These are phyloP conservation scores for Rhopilema esculentum DNA, from an alignment of 30 jellyfish, hydroid and myxozoan genomes.

Conservation along the genomic window DNA sequence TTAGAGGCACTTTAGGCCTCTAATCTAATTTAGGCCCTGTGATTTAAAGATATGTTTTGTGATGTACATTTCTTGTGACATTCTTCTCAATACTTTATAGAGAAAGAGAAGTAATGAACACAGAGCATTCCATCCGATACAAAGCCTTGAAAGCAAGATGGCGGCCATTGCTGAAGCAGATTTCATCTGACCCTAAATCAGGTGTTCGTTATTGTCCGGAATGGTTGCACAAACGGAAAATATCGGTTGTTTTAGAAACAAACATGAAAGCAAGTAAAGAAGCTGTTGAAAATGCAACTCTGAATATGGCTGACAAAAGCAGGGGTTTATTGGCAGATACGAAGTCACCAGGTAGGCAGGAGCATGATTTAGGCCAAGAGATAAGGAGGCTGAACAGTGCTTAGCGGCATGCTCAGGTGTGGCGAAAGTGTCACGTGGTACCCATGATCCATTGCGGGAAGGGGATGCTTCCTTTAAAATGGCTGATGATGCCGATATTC, in stretches of 20 bases:
- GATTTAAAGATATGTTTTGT: too few relatives aligned
- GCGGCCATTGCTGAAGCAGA: constrained; percentile 64
- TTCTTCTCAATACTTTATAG: too few relatives aligned
- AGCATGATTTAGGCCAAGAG: too few relatives aligned
- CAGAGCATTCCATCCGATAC: constrained; percentile 76
- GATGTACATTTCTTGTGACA: too few relatives aligned
- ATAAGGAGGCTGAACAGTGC: too few relatives aligned
- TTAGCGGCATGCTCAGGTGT: too few relatives aligned
- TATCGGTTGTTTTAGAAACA: constrained; percentile 28
- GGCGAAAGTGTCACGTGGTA: background rate
- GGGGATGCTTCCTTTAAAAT: background rate
- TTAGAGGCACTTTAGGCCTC: too few relatives aligned
- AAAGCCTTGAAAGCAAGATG: constrained; percentile 93
- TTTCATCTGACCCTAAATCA: constrained; percentile 46
- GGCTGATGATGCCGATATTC: background rate
- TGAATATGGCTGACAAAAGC: background rate
- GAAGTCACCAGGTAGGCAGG: too few relatives aligned
- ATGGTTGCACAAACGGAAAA: constrained; percentile 69
- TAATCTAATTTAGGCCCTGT: too few relatives aligned
- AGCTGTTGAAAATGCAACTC: background rate
- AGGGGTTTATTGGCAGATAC: too few relatives aligned
- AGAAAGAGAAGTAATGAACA: constrained; percentile 86
- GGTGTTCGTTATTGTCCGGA: constrained; percentile 87
- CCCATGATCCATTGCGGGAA: background rate
- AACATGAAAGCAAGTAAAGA: background rate